These are phyloP conservation scores for Microplitis mediator DNA, from an alignment of 1,140 invertebrate species.

Conservation along the genomic window DNA sequence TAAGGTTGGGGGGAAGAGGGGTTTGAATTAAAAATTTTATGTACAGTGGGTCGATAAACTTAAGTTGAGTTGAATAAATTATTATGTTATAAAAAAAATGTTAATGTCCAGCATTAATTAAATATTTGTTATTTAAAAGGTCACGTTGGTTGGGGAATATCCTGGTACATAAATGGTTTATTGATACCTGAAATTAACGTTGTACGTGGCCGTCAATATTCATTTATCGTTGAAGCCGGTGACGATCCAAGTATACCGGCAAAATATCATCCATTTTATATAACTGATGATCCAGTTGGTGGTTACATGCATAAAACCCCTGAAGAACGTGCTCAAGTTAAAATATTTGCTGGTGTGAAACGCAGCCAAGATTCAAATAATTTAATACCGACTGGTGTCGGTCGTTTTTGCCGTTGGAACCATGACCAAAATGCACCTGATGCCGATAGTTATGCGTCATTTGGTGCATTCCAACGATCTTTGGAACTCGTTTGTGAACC, in stretches of 20 bases:
- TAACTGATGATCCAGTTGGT: slow-evolving; percentile 90
- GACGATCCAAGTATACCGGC: slow-evolving; percentile 77
- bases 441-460: slow-evolving; percentile 82
- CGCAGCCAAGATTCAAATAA: slow-evolving; percentile 67
- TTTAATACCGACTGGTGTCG: slow-evolving; percentile 73
- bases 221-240: slow-evolving; percentile 89
- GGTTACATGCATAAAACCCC: slow-evolving; percentile 85
- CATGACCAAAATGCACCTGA: slow-evolving; percentile 73
- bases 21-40: no score
- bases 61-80: neutral
- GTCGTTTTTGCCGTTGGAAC: slow-evolving; percentile 85
- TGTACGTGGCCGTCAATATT: slow-evolving; percentile 87
- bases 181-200: slow-evolving; percentile 92
- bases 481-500: slow-evolving; percentile 81
- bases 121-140: slow-evolving; percentile 63
- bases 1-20: no score
- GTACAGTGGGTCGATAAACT: no score
- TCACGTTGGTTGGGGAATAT: slow-evolving; percentile 90
- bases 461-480: slow-evolving; percentile 87
- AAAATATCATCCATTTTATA: slow-evolving; percentile 93
- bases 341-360: slow-evolving; percentile 80
- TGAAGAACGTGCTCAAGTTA: slow-evolving; percentile 80
- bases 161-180: slow-evolving; percentile 95
- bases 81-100: neutral
- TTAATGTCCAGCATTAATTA: neutral